Evolutionary conservation across 2,797 vertebrate species (phyloP).

Genomic region (Decapterus maruadsi): DNA sequence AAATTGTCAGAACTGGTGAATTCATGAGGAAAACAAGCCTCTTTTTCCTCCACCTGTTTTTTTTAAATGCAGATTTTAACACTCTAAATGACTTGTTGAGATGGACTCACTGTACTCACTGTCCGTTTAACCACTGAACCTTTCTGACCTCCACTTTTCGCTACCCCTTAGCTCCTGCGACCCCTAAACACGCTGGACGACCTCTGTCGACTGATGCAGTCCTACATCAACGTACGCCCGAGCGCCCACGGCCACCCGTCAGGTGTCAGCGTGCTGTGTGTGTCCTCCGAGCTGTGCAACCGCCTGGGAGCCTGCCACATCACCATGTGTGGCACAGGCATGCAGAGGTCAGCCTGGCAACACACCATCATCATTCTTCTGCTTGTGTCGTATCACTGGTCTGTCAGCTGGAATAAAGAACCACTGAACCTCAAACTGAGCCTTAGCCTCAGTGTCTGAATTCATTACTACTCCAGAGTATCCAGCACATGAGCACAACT

Average conservation of each 20-base stretch:
- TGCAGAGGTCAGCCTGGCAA: constrained; percentile 91
- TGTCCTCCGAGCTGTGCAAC: constrained; percentile 96
- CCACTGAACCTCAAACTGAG: constrained; percentile 16
- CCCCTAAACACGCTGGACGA: constrained; percentile 98
- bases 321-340: constrained; percentile 94
- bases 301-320: constrained; percentile 97
- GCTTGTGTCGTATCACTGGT: constrained; percentile 13
- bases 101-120: constrained; percentile 4
- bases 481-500: constrained; percentile 3
- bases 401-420: constrained; percentile 49
- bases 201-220: constrained; percentile 96
- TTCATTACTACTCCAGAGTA: background rate
- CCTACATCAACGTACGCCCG: constrained; percentile 88
- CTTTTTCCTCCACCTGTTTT: constrained; percentile 7
- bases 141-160: background rate
- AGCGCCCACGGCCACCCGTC: constrained; percentile 81
- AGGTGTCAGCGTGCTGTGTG: constrained; percentile 90
- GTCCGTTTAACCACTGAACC: constrained; percentile 27
- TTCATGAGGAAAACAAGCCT: background rate
- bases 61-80: background rate
- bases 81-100: constrained; percentile 47
- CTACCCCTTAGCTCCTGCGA: constrained; percentile 89
- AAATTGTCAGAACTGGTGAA: background rate
- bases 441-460: constrained; percentile 8
- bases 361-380: constrained; percentile 2